Evolutionary conservation across 2,113 vertebrate species (phyloP).

Genomic region (Equus quagga): DNA sequence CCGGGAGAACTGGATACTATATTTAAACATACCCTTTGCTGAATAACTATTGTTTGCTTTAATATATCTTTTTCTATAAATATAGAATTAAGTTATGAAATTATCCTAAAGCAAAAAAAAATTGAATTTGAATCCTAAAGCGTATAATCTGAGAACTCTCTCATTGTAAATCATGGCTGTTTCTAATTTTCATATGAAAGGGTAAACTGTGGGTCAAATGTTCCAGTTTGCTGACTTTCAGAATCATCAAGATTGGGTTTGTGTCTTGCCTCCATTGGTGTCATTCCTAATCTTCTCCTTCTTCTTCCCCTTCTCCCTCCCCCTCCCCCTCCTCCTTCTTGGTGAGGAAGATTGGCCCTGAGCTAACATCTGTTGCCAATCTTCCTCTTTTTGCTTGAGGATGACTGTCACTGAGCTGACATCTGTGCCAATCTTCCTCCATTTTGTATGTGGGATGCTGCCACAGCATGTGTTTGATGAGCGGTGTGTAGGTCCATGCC

Average conservation of each 20-base stretch:
- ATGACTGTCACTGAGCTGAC: too few species aligned
- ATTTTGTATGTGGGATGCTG: too few species aligned
- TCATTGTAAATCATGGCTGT: not conserved
- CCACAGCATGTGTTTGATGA: too few species aligned
- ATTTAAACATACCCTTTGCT: not conserved
- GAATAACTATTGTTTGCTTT: not conserved
- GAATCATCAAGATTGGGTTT: not conserved
- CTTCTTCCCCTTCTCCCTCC: too few species aligned
- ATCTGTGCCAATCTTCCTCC: too few species aligned
- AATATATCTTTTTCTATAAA: not conserved
- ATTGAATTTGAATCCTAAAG: not conserved
- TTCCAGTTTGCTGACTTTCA: not conserved
- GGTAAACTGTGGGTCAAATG: not conserved
- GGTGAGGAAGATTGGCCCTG: too few species aligned
- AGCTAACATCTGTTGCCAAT: too few species aligned
- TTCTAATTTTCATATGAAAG: not conserved
- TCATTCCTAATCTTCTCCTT: not conserved
- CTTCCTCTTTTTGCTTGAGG: too few species aligned
- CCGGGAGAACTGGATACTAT: not conserved
- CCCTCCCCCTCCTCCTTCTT: too few species aligned
- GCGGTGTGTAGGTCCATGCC: too few species aligned
- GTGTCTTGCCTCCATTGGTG: not conserved
- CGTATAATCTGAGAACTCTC: not conserved
- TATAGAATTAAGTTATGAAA: not conserved
- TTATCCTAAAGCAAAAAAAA: not conserved